Conservation (phyloP, 2,113 vertebrate species). For the Neoarius graeffei region DNA sequence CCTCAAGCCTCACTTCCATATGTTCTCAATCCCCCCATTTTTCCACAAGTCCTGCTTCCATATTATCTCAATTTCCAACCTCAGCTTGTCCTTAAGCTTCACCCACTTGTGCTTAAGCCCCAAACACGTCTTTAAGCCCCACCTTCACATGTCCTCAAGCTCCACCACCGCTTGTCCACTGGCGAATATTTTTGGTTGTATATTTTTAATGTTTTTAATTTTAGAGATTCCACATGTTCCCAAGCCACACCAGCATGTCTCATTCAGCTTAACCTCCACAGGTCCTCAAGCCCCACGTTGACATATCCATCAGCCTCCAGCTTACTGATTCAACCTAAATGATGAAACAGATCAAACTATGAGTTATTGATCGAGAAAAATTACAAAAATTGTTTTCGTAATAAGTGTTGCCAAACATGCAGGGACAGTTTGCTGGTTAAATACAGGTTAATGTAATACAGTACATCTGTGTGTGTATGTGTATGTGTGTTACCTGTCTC, state of each 20-base stretch:
- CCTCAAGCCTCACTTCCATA: not conserved
- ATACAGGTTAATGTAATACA: not conserved
- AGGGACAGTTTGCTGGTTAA: not conserved
- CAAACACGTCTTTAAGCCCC: not conserved
- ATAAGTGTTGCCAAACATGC: not conserved
- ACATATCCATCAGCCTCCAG: constrained; percentile 2
- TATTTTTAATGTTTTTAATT: not conserved
- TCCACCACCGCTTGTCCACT: not conserved
- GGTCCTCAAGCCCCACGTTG: not conserved
- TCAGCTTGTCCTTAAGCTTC: too few relatives aligned
- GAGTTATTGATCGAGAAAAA: not conserved
- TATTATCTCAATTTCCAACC: not conserved
- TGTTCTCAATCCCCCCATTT: not conserved
- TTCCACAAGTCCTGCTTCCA: not conserved
- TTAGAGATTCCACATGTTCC: not conserved
- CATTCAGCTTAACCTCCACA: not conserved
- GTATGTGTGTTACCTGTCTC: not conserved
- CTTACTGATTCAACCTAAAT: constrained; percentile 40
- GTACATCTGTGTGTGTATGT: not conserved
- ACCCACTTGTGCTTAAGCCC: not conserved
- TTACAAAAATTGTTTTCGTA: not conserved
- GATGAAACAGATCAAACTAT: not conserved
- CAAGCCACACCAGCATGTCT: not conserved
- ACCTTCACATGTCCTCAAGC: not conserved
- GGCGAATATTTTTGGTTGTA: not conserved